Conservation (phyloP, 2,797 vertebrate species). For the Gymnopithys bicolor region DNA sequence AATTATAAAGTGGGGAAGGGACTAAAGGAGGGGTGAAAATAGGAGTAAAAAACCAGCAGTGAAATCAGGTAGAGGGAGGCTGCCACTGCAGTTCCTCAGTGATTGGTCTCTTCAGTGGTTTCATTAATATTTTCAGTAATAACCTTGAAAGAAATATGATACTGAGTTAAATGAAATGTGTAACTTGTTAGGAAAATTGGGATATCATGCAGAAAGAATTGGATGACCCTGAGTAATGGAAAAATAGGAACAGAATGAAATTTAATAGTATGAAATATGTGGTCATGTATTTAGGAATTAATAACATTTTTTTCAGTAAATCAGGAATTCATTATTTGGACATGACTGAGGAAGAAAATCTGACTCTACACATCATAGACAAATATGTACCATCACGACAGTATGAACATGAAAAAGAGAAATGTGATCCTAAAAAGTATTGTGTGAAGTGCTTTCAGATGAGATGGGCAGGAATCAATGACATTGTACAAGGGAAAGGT, state of each 20-base stretch:
- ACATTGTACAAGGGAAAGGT: not conserved
- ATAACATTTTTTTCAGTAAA: not conserved
- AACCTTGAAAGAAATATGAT: conserved; percentile 47
- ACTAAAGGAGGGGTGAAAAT: not conserved
- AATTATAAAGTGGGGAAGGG: conserved; percentile 29
- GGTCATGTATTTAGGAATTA: not conserved
- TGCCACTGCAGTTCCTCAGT: not conserved
- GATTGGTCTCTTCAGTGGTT: conserved; percentile 37
- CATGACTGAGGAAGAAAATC: not conserved
- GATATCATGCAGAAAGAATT: not conserved
- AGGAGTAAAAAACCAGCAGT: not conserved
- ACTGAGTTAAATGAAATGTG: conserved; percentile 21
- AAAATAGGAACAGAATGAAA: not conserved
- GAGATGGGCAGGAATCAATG: not conserved
- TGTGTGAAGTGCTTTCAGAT: not conserved
- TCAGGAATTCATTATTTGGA: not conserved
- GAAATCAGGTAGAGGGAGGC: not conserved
- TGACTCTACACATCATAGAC: not conserved
- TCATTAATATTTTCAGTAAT: conserved; percentile 47
- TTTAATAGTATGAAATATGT: not conserved
- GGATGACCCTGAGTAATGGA: not conserved
- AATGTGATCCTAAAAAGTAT: not conserved
- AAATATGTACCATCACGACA: not conserved
- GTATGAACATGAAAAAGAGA: not conserved
- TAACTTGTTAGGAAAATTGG: not conserved